phyloP scores from a whole-genome alignment of 2,888 invertebrate species.

The Spisula subtruncata region DNA sequence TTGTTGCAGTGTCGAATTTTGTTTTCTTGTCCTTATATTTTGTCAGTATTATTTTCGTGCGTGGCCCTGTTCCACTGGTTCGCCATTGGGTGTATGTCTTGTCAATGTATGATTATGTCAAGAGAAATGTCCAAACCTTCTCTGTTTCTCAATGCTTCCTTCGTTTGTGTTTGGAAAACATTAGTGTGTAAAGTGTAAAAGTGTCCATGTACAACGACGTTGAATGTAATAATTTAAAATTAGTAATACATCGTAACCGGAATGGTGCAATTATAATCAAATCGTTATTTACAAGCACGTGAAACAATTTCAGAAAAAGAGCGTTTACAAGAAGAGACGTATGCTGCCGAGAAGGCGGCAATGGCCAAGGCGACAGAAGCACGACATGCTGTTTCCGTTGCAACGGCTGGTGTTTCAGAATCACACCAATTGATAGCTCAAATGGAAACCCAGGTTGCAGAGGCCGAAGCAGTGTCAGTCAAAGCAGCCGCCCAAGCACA shows the following conservation, averaged over 20 bases:
- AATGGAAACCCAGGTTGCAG: conserved; percentile 73
- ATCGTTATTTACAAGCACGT: not conserved
- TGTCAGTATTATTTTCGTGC: not conserved
- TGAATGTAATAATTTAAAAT: too few relatives aligned
- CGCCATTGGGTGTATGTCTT: too few relatives aligned
- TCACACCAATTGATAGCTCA: conserved; percentile 72
- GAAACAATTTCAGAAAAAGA: conserved; percentile 64
- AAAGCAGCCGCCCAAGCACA: conserved; percentile 72
- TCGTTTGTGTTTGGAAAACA: too few relatives aligned
- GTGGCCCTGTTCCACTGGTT: not conserved
- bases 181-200: too few relatives aligned
- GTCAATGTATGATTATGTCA: too few relatives aligned
- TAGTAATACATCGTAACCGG: too few relatives aligned
- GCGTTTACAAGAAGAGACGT: conserved; percentile 69
- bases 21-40: not conserved
- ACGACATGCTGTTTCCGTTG: conserved; percentile 72
- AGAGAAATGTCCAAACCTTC: too few relatives aligned
- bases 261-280: too few relatives aligned
- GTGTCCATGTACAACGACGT: too few relatives aligned
- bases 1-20: not conserved
- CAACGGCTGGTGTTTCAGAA: conserved; percentile 72
- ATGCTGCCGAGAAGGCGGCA: conserved; percentile 73
- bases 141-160: too few relatives aligned
- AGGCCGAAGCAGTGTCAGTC: conserved; percentile 74
- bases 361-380: conserved; percentile 77